Conservation (phyloP, 2,888 invertebrate species). For the Erynnis tages region DNA sequence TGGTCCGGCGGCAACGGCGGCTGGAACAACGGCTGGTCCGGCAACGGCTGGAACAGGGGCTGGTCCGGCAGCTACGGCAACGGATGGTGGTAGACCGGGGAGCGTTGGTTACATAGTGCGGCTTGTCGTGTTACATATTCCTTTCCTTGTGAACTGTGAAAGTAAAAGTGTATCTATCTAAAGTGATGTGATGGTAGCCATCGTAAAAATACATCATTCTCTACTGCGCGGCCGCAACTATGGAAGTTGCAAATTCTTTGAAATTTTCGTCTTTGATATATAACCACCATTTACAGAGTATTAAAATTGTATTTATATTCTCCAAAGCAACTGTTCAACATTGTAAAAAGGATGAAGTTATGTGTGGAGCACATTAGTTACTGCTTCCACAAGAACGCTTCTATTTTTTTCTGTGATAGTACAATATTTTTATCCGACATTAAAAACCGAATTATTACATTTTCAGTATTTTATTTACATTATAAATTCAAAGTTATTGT, state of each 20-base stretch:
- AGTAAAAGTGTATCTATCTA: no score
- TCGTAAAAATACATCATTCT: background rate
- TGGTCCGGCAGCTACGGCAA: conserved; percentile 14
- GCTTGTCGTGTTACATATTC: background rate
- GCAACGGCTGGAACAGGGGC: conserved; percentile 20
- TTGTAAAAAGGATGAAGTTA: background rate
- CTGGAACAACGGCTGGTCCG: conserved; percentile 2
- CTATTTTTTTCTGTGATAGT: conserved; percentile 17
- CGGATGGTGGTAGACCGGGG: background rate
- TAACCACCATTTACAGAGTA: background rate
- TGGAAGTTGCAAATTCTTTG: no score
- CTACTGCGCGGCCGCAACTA: background rate
- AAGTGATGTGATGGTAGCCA: background rate
- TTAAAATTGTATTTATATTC: background rate
- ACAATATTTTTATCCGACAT: background rate
- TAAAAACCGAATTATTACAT: conserved; percentile 4
- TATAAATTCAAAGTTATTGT: background rate
- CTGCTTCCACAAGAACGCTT: background rate
- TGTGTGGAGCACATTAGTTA: background rate
- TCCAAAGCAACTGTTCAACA: background rate
- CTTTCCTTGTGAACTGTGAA: background rate
- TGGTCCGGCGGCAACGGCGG: conserved; percentile 12
- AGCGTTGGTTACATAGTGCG: background rate
- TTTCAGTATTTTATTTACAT: background rate
- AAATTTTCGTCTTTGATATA: background rate